Evolutionary conservation across 2,888 invertebrate species (phyloP).

Genomic region (Drosophila paranaensis): DNA sequence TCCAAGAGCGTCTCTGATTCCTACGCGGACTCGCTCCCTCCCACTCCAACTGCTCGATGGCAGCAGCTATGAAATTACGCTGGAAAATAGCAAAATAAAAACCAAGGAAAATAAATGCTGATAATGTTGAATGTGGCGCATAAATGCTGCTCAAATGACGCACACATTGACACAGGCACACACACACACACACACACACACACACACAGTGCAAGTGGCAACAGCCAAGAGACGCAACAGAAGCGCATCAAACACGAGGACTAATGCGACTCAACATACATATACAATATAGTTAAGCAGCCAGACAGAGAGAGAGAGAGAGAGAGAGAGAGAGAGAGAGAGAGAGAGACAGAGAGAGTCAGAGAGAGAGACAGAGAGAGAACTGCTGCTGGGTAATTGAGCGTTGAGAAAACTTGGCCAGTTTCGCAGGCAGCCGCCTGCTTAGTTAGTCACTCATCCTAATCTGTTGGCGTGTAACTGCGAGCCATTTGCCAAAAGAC

Average conservation of each 20-base stretch:
- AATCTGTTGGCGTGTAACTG: constrained; percentile 42
- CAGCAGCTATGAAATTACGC: constrained; percentile 72
- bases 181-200: constrained; percentile 1
- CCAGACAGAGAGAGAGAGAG: neutral
- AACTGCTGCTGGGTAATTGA: constrained; percentile 48
- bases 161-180: neutral
- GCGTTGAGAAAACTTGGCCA: constrained; percentile 33
- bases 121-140: constrained; percentile 78
- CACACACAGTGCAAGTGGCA: constrained; percentile 1
- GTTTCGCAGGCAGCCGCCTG: constrained; percentile 9
- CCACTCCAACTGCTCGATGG: neutral
- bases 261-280: constrained; percentile 33
- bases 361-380: neutral
- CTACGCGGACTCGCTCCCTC: constrained; percentile 8
- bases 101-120: constrained; percentile 74
- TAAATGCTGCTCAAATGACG: constrained; percentile 67
- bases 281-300: constrained; percentile 8
- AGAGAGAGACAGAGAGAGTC: neutral
- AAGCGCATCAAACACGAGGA: constrained; percentile 31
- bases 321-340: neutral
- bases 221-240: constrained; percentile 20
- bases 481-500: constrained; percentile 36
- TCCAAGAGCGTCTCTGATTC: neutral
- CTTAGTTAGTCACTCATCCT: constrained; percentile 40
- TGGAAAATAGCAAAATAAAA: constrained; percentile 78